These are phyloP conservation scores for Zootoca vivipara DNA, from an alignment of 2,113 vertebrate genomes.

Conservation along the genomic window DNA sequence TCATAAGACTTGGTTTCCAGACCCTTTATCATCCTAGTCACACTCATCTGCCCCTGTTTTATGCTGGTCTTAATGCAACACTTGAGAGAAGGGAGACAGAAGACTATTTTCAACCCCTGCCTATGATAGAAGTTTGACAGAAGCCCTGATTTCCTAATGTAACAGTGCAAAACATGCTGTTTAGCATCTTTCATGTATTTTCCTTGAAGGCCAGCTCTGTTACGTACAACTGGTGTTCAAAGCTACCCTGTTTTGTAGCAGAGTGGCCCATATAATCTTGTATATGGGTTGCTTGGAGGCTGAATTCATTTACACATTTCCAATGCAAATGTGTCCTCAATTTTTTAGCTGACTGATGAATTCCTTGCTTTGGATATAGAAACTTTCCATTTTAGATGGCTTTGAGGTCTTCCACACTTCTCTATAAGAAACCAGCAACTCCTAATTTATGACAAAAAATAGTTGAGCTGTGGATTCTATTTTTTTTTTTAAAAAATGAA, in stretches of 20 bases:
- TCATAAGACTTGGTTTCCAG: no score
- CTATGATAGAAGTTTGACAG: background rate
- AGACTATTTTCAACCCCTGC: background rate
- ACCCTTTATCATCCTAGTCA: no score
- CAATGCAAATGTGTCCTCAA: slow-evolving; percentile 44
- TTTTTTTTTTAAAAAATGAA: no score
- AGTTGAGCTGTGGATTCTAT: background rate
- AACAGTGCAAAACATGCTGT: background rate
- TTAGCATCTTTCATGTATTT: slow-evolving; percentile 30
- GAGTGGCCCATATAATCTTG: slow-evolving; percentile 29
- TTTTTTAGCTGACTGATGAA: slow-evolving; percentile 37
- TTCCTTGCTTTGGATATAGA: slow-evolving; percentile 32
- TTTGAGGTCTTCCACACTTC: slow-evolving; percentile 33
- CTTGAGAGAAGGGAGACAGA: background rate
- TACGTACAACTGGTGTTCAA: background rate
- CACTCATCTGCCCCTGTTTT: no score
- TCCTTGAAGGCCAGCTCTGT: slow-evolving; percentile 27
- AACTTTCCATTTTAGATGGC: slow-evolving; percentile 33
- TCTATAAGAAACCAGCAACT: background rate
- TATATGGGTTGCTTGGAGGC: slow-evolving; percentile 12
- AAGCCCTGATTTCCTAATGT: slow-evolving; percentile 12
- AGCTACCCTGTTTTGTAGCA: slow-evolving; percentile 28
- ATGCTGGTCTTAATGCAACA: background rate
- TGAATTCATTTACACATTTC: slow-evolving; percentile 37
- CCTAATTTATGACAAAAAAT: slow-evolving; percentile 6